phyloP scores from a whole-genome alignment of 2,113 vertebrate species.

The Lophius piscatorius region DNA sequence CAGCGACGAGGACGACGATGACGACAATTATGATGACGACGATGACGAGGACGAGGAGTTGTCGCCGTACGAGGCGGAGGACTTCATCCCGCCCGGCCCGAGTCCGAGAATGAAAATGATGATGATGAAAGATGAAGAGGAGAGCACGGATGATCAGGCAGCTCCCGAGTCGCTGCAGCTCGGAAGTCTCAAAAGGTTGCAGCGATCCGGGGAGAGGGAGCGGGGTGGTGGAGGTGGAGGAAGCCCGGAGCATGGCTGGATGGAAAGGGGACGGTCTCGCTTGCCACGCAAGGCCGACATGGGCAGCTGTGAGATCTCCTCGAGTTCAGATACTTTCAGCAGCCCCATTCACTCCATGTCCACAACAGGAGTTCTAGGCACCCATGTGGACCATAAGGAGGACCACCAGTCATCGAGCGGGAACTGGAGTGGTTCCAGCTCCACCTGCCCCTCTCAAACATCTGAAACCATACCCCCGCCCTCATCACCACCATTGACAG shows the following conservation, averaged over 20 bases:
- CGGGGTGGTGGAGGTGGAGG: constrained; percentile 69
- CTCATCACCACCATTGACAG: constrained; percentile 94
- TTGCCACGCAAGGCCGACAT: constrained; percentile 90
- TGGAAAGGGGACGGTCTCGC: constrained; percentile 89
- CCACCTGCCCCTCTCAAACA: constrained; percentile 96
- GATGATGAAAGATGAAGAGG: constrained; percentile 86
- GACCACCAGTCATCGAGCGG: constrained; percentile 98
- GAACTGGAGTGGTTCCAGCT: constrained; percentile 98
- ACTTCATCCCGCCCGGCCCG: constrained; percentile 83
- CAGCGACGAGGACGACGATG: constrained; percentile 82
- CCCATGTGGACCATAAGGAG: constrained; percentile 96
- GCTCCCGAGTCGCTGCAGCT: constrained; percentile 86
- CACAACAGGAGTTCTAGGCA: constrained; percentile 86
- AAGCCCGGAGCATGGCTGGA: constrained; percentile 87
- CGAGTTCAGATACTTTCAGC: constrained; percentile 97
- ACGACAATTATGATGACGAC: constrained; percentile 81
- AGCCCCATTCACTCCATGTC: constrained; percentile 96
- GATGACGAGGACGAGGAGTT: constrained; percentile 84
- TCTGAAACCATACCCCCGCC: constrained; percentile 97
- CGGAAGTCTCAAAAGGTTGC: constrained; percentile 86
- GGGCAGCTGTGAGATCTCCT: constrained; percentile 97
- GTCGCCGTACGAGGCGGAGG: constrained; percentile 87
- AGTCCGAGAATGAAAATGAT: constrained; percentile 83
- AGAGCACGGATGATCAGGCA: constrained; percentile 86
- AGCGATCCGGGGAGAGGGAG: constrained; percentile 80